Conservation (phyloP, 2,888 invertebrate species). For the Brachyptera risi region DNA sequence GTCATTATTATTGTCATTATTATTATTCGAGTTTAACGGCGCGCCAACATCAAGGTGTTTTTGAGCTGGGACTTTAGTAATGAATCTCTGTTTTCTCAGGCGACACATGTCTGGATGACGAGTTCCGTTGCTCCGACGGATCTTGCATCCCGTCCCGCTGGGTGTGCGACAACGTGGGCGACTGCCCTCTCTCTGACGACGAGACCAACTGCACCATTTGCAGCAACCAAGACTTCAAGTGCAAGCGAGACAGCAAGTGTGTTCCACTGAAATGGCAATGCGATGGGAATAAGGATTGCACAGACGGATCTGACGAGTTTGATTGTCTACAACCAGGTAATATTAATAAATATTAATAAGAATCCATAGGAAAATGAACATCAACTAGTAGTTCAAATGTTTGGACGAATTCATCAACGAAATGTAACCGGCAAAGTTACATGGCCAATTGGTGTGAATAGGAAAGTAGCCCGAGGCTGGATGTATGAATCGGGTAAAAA, state of each 20-base stretch:
- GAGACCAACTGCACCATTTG: conserved; percentile 48
- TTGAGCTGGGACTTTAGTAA: no score
- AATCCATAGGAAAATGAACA: not conserved
- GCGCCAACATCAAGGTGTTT: no score
- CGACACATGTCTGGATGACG: conserved; percentile 51
- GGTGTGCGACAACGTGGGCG: conserved; percentile 51
- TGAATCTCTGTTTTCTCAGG: conserved; percentile 27
- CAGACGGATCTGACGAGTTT: conserved; percentile 58
- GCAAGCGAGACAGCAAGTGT: conserved; percentile 46
- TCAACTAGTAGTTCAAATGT: not conserved
- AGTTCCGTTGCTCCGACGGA: conserved; percentile 55
- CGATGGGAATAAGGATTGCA: conserved; percentile 59
- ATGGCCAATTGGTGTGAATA: no score
- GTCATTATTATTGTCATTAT: no score
- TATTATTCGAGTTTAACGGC: no score
- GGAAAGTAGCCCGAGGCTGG: no score
- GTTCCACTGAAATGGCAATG: conserved; percentile 48
- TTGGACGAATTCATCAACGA: no score
- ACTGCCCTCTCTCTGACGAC: conserved; percentile 48
- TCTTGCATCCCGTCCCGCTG: conserved; percentile 59
- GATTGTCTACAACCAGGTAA: conserved; percentile 44
- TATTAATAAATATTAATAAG: no score
- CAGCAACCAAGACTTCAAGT: conserved; percentile 47
- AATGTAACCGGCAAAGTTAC: no score
- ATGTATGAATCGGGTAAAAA: no score